Evolutionary conservation across 2,888 invertebrate genomes (phyloP), one percentile per base, ranked within the genome.

Genomic region (Pecten maximus): DNA sequence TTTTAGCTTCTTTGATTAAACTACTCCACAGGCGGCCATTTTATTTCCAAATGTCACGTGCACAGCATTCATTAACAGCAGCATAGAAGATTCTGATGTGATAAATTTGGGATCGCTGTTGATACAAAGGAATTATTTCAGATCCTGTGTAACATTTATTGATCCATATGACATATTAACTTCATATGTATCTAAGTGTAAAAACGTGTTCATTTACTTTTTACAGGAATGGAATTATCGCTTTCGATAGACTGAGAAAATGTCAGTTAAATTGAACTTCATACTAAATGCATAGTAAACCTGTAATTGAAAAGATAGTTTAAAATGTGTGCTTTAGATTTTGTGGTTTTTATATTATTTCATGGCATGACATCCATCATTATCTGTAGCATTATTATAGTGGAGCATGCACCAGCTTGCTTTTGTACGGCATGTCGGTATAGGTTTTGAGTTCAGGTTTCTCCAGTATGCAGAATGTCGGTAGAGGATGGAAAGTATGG

Each of bases 1-100:
- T 35, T 74, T 74, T 35, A 35, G 74, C 28, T 74, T 74, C 74
- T 74, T 74, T 74, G 28, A 74, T 74, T 74, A 74, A 74, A 74
- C 28, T 74, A 6, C 74, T 74, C 74, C 74, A 23, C 74, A 74
- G 74, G 74, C 74, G 74, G 74, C 74, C 74, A 74, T 74, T 74
- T 74, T 74, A 74, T 74, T 74, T 74, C 74, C 74, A 74, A 35
- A 74, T 74, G 74, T 74, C 74, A 74, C 74, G 74, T 74, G 74
- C 74, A 12, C 28, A 35, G 74, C 35, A 74, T 28, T 74, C 74
- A 74, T 74, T 74, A 28, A 28, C 28, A 28, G 35, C 74, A 35
- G 10, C 28, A 6, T 74, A 35, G 28, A 74, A 28, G 74, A 35
- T 74, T 74, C 74, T 35, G 74, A 74, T 2, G 74, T 74, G 74